These are phyloP conservation scores for Noctua comes DNA, from an alignment of 2,888 invertebrate species.

Conservation along the genomic window DNA sequence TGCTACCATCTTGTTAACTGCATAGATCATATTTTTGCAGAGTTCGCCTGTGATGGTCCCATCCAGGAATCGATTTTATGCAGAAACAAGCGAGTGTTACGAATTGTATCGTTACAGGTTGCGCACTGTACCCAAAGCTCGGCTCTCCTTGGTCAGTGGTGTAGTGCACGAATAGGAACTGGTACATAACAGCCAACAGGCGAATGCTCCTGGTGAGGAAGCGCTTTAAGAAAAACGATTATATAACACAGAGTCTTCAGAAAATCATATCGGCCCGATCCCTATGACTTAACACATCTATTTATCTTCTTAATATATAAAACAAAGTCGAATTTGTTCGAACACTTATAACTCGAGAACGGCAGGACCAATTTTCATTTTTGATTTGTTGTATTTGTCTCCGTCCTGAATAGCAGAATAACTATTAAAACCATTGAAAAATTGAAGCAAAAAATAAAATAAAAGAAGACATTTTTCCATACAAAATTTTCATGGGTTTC, in stretches of 20 bases:
- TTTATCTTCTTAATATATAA: too few species aligned
- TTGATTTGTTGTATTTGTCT: too few species aligned
- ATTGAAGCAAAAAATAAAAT: too few species aligned
- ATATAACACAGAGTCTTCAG: neutral
- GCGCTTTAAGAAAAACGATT: neutral
- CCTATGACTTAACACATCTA: neutral
- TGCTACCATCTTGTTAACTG: neutral
- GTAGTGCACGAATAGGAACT: neutral
- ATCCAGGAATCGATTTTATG: neutral
- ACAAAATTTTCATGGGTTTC: too few species aligned
- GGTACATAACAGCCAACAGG: neutral
- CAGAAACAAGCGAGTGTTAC: neutral
- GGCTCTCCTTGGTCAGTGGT: neutral
- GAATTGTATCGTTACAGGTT: neutral
- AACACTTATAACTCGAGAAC: too few species aligned
- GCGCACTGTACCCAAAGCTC: neutral
- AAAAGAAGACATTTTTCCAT: too few species aligned
- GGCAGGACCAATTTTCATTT: too few species aligned
- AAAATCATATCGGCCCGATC: too few species aligned
- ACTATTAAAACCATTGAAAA: too few species aligned
- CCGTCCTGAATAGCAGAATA: too few species aligned
- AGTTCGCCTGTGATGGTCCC: neutral
- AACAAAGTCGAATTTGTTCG: too few species aligned
- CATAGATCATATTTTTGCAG: neutral
- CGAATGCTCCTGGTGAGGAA: neutral